phyloP scores from a whole-genome alignment of 2,888 invertebrate species.

The Leptothorax acervorum region DNA sequence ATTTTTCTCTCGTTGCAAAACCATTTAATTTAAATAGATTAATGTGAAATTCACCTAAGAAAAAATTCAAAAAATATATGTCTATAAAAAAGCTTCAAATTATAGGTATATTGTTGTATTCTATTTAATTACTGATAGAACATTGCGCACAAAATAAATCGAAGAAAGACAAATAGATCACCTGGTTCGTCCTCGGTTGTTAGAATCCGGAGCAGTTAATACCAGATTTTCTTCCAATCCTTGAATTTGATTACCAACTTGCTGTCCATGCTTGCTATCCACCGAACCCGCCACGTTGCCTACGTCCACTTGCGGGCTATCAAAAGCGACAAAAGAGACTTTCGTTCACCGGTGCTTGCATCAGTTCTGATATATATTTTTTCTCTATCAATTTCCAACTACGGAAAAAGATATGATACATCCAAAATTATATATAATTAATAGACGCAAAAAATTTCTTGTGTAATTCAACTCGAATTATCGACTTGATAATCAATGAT shows the following conservation, averaged over 20 bases:
- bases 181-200: conserved; percentile 77
- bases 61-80: background rate
- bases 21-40: background rate
- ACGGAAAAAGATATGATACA: background rate
- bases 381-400: conserved; percentile 8
- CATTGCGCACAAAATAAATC: background rate
- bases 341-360: background rate
- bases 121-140: background rate
- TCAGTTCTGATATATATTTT: background rate
- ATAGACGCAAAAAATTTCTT: background rate
- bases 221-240: conserved; percentile 71
- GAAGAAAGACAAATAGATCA: conserved; percentile 56
- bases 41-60: background rate
- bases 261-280: conserved; percentile 74
- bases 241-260: conserved; percentile 71
- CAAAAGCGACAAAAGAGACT: conserved; percentile 49
- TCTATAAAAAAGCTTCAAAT: background rate
- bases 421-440: background rate
- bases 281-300: conserved; percentile 73
- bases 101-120: background rate
- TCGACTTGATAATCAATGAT: background rate
- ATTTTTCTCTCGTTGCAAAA: background rate
- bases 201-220: conserved; percentile 73
- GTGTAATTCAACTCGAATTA: background rate
- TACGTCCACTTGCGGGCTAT: conserved; percentile 80